Conservation (phyloP, 2,797 vertebrate genomes). For the Amblyopsis hoosieri region DNA sequence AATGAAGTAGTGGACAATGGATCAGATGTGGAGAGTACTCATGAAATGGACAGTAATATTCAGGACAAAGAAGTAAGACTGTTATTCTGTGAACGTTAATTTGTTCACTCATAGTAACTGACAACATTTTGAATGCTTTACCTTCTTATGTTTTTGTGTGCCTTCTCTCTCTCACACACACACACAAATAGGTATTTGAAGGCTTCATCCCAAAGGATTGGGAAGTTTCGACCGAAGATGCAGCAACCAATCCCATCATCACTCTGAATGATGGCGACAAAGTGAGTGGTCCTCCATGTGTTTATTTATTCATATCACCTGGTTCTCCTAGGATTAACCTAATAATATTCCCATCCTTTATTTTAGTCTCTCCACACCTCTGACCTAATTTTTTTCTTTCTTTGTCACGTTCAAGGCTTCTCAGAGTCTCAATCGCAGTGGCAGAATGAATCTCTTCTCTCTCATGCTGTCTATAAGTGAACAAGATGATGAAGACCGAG, state of each 20-base stretch:
- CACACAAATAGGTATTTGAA: constrained; percentile 69
- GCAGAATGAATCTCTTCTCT: constrained; percentile 90
- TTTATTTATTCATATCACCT: background rate
- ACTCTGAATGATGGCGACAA: constrained; percentile 68
- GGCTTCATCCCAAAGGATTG: background rate
- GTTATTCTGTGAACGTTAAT: background rate
- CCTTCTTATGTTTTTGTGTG: constrained; percentile 3
- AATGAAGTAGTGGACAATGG: constrained; percentile 41
- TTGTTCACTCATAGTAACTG: background rate
- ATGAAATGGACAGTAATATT: constrained; percentile 31
- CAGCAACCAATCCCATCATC: constrained; percentile 48
- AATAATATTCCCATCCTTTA: background rate
- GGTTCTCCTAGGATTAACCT: background rate
- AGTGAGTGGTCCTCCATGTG: constrained; percentile 38
- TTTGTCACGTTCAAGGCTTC: constrained; percentile 42
- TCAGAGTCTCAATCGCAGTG: constrained; percentile 73
- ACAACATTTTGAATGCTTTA: background rate
- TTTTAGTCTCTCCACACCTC: background rate
- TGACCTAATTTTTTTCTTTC: background rate
- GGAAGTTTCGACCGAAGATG: background rate
- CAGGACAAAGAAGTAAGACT: background rate
- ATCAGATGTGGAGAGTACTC: constrained; percentile 37
- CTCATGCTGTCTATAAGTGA: constrained; percentile 93
- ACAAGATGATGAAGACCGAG: constrained; percentile 74
- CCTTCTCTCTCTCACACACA: constrained; percentile 9